Base-by-base conservation (phyloP, 2,888 invertebrate species). In the Aporophyla lueneburgensis region DNA sequence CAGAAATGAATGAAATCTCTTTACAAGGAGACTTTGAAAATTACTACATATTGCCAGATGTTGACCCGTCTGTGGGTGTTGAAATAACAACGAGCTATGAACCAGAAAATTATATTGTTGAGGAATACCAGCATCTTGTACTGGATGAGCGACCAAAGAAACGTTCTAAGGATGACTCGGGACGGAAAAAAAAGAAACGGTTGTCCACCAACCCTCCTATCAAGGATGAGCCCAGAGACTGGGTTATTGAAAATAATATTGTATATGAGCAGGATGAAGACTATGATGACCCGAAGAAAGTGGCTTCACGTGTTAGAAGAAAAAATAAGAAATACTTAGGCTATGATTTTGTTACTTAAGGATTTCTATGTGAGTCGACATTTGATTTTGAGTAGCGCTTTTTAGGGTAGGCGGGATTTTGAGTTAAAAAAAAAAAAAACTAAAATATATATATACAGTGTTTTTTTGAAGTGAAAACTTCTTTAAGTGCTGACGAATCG, bases 301-400 rank as follows among this genome's bases (percentile, higher is more conserved):
- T 93, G 0, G 93, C 94, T 0, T 88, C 94, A 0, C 80, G 96
- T 5, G 96, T 95, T 2, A 90, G 96, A 80, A 93, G 96, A 89
- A 96, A 96, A 95, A 96, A 96, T 95, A 96, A 96, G 84, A 96
- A 96, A 88, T 96, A 96, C 79, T 68, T 96, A 27, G 96, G 96
- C 0, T 96, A 95, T 73, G 96, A 96, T 79, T 96, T 96, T 79
- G 96, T 96, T 21, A 95, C 95, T 70, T 96, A 95, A 89, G 54
- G n/a, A 2, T 61, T 75, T 79, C 67, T 61, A 74, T 59, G 97
- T 98, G 96, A 98, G 99, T 86, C 85, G 86, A 70, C 84, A 78
- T 89, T 89, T 86, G 84, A 86, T 87, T 85, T 82, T 83, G 79
- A 16, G n/a, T 61, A 74, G 73, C 9, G 43, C 4, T 70, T 70